phyloP scores from a whole-genome alignment of 2,113 vertebrate species.

The Gymnogyps californianus region DNA sequence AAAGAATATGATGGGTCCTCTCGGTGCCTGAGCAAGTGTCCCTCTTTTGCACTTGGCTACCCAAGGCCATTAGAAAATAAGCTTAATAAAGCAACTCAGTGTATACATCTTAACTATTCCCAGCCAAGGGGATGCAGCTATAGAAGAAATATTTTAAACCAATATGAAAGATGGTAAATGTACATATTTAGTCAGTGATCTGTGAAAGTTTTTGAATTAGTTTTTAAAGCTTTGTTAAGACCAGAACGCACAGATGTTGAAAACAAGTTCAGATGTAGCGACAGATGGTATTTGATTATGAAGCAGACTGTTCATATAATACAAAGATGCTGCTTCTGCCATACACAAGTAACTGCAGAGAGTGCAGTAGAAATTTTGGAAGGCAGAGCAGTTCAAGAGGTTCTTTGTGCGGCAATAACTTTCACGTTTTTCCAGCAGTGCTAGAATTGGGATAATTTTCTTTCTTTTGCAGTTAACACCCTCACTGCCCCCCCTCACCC shows the following conservation, averaged over 20 bases:
- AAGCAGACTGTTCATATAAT: conserved; percentile 99
- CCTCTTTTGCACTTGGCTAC: conserved; percentile 85
- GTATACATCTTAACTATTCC: conserved; percentile 68
- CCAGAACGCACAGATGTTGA: conserved; percentile 99
- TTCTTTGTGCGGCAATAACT: conserved; percentile 83
- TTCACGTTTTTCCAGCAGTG: conserved; percentile 78
- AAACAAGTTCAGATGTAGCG: conserved; percentile 99
- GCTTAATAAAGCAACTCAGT: conserved; percentile 79
- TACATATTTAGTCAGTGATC: conserved; percentile 88
- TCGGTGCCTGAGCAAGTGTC: conserved; percentile 80
- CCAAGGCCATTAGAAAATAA: conserved; percentile 83
- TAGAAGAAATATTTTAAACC: conserved; percentile 76
- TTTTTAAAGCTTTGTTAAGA: conserved; percentile 99
- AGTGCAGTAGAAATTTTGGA: conserved; percentile 86
- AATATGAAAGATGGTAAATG: conserved; percentile 83
- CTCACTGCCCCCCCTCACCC: background rate
- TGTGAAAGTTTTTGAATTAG: conserved; percentile 95
- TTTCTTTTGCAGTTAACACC: conserved; percentile 51
- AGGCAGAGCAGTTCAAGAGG: conserved; percentile 82
- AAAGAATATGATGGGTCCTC: conserved; percentile 81
- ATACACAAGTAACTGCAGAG: conserved; percentile 94
- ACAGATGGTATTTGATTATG: conserved; percentile 99
- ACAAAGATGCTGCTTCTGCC: conserved; percentile 98
- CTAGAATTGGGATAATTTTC: conserved; percentile 72
- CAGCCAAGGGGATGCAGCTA: conserved; percentile 70